Base-by-base conservation (phyloP, 2,797 vertebrate genomes). In the Hypotaenidia philippensis region DNA sequence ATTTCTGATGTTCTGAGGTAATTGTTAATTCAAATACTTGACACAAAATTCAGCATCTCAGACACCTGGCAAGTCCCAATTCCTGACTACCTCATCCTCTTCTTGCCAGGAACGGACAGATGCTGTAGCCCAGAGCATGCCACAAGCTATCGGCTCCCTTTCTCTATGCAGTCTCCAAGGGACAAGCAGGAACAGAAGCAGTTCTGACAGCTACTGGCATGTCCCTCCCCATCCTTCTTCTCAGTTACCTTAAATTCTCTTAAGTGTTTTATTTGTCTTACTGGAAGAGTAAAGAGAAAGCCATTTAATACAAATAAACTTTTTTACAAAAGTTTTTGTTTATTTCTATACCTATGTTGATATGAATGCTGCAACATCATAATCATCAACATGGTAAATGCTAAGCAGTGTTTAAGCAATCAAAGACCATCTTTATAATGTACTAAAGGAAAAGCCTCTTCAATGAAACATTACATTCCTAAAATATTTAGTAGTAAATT, bases 21-120 rank as follows among this genome's bases (percentile, higher is more conserved):
- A 57, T 29, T 95, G 84, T 40, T 83, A 84, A 83, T 59, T 59
- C 74, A 93, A 93, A 76, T 18, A 85, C 40, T 40, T 83, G 44
- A 83, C 41, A 84, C 2, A 7, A 89, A 92, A 89, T 49, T 44
- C 8, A 5, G 57, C 27, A 70, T 40, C 25, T 82, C 87, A 49
- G 83, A 69, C 32, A 79, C 55, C 55, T 83, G 89, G 55, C 55
- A 88, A 74, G 23, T n/a, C 34, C 83, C 55, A 36, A 59, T 79
- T 87, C 82, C 59, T 0, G 0, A 61, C 36, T 50, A n/a, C 27
- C 70, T 92, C 69, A 68, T 9, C 8, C 29, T 68, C 29, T 18
- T 27, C 65, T 68, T 70, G 77, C 50, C 66, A 56, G 81, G 52
- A 81, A 60, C 31, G 64, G 44, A 74, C 71, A 95, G 92, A 74